Conservation (phyloP, 2,113 vertebrate genomes). For the Apaloderma vittatum region DNA sequence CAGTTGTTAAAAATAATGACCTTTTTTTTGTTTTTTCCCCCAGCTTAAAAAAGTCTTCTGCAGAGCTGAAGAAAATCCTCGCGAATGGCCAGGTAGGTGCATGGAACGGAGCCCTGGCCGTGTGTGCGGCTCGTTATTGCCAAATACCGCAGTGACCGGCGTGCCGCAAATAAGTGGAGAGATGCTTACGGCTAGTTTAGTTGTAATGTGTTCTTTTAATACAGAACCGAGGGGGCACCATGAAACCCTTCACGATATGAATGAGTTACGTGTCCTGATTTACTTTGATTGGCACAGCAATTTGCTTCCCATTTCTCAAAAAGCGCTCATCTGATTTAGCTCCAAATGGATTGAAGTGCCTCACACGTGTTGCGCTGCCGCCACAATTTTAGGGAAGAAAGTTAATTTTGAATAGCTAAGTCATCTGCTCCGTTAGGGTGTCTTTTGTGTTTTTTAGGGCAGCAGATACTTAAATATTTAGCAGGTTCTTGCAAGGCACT, state of each 20-base stretch:
- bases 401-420: constrained; percentile 73
- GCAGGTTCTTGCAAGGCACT: background rate
- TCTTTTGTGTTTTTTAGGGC: constrained; percentile 16
- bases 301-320: constrained; percentile 74
- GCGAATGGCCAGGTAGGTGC: constrained; percentile 94
- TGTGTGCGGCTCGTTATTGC: background rate
- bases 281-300: constrained; percentile 80
- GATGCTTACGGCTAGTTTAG: background rate
- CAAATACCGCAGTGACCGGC: background rate
- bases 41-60: constrained; percentile 97
- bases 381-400: constrained; percentile 60
- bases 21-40: background rate
- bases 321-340: constrained; percentile 71
- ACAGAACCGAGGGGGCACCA: background rate
- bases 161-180: background rate
- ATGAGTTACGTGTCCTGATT: constrained; percentile 56
- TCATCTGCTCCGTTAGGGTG: constrained; percentile 5
- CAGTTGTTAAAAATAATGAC: background rate
- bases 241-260: constrained; percentile 47
- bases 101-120: background rate
- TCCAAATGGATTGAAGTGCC: constrained; percentile 66
- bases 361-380: constrained; percentile 31
- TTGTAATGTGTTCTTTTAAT: constrained; percentile 23
- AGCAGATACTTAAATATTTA: background rate
- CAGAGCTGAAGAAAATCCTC: constrained; percentile 95